These are phyloP conservation scores for Chalcosyrphus nemorum DNA, from an alignment of 2,888 invertebrate genomes.

Conservation along the genomic window DNA sequence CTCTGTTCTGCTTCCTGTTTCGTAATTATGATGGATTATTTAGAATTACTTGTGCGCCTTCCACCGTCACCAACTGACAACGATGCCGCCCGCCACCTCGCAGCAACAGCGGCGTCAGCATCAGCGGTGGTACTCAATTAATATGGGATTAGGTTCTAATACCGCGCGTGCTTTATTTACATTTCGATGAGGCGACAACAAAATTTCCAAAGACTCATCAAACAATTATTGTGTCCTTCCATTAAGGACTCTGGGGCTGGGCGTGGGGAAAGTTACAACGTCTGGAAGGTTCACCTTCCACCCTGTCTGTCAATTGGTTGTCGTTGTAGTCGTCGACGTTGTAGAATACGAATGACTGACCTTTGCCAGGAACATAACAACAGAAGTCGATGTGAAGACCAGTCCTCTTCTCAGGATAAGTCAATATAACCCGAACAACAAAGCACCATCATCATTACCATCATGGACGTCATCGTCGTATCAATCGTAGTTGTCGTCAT, in stretches of 20 bases:
- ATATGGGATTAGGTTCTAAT: conserved; percentile 61
- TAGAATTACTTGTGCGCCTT: conserved; percentile 61
- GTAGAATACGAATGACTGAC: conserved; percentile 38
- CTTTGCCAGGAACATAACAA: conserved; percentile 49
- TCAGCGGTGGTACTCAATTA: conserved; percentile 59
- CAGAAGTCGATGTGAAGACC: conserved; percentile 51
- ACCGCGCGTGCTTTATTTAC: conserved; percentile 64
- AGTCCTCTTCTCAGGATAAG: conserved; percentile 27
- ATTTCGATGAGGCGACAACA: conserved; percentile 44
- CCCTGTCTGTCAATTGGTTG: background rate
- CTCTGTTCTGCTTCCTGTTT: conserved; percentile 65
- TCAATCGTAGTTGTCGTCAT: conserved; percentile 41
- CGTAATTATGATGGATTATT: conserved; percentile 73
- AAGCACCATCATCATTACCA: conserved; percentile 28
- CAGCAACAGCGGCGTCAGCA: background rate
- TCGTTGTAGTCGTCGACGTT: conserved; percentile 1
- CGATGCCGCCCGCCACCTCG: background rate
- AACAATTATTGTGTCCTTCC: conserved; percentile 2
- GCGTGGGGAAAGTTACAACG: background rate
- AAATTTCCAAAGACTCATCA: conserved; percentile 25
- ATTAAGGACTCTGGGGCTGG: background rate
- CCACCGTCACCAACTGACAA: background rate
- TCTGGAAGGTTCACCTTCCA: conserved; percentile 14
- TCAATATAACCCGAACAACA: conserved; percentile 20
- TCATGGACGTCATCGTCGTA: conserved; percentile 20